phyloP scores from a whole-genome alignment of 2,888 invertebrate genomes.

The Lithophane semibrunnea region DNA sequence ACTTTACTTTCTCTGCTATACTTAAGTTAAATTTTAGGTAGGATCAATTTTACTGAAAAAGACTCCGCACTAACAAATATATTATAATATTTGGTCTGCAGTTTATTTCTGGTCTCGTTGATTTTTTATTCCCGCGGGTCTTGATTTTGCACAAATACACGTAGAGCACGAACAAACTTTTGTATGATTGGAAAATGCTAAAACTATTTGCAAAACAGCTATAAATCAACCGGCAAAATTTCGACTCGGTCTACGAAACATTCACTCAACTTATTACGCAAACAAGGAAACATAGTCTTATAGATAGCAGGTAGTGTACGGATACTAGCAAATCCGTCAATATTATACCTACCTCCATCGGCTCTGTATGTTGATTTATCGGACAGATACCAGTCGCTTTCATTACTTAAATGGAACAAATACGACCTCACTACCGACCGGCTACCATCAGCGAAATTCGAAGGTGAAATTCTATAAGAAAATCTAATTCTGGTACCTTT shows the following conservation, averaged over 20 bases:
- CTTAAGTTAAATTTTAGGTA: neutral
- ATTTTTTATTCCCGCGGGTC: neutral
- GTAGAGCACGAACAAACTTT: neutral
- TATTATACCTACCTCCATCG: conserved; percentile 41
- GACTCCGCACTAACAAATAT: neutral
- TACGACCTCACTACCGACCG: conserved; percentile 38
- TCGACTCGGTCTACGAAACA: conserved; percentile 38
- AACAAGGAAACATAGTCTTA: conserved; percentile 50
- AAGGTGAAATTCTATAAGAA: conserved; percentile 39
- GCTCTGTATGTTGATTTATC: conserved; percentile 68
- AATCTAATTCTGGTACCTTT: conserved; percentile 46
- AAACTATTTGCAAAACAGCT: conserved; percentile 35
- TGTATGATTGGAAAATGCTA: conserved; percentile 28
- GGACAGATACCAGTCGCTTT: conserved; percentile 58
- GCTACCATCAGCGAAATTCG: conserved; percentile 23
- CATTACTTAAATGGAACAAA: conserved; percentile 69
- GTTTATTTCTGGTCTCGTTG: neutral
- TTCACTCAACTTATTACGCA: conserved; percentile 56
- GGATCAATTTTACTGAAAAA: neutral
- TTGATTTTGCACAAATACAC: conserved; percentile 16
- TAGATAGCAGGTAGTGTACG: conserved; percentile 15
- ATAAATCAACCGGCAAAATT: conserved; percentile 55
- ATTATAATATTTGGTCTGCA: neutral
- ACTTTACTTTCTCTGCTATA: neutral
- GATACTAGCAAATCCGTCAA: conserved; percentile 52